A percentile compares a stretch with the other conserved stretches of the same genome.
phyloP scores from a whole-genome alignment of 2,113 vertebrate species.

The Gavia stellata region DNA sequence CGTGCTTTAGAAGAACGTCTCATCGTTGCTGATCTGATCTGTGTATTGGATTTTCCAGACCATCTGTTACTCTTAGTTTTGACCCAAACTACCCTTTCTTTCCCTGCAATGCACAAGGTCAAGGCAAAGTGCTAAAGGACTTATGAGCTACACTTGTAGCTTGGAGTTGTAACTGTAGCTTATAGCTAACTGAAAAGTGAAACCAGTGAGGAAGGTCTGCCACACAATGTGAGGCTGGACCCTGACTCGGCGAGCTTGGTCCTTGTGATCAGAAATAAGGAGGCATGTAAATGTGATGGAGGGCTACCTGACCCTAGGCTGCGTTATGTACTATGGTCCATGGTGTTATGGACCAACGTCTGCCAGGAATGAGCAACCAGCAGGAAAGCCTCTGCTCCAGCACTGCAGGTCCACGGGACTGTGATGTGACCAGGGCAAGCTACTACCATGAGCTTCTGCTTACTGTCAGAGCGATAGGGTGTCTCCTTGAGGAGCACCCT shows the following conservation, averaged over 20 bases:
- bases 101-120: background rate
- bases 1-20: background rate
- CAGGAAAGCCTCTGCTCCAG: background rate
- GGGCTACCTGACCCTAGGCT: background rate
- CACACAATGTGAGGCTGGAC: background rate
- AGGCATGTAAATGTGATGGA: background rate
- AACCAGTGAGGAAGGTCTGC: background rate
- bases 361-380: background rate
- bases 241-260: background rate
- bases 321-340: background rate
- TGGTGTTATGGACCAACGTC: background rate
- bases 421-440: background rate
- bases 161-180: background rate
- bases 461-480: background rate
- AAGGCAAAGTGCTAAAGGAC: background rate
- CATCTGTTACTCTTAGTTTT: background rate
- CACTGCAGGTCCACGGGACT: background rate
- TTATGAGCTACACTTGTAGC: background rate
- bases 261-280: background rate
- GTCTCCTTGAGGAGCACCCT: background rate
- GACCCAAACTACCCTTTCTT: background rate
- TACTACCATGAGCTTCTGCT: background rate
- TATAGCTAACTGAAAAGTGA: background rate
- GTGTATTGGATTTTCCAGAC: background rate
- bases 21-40: background rate